Percentiles rank a stretch among this genome's conserved stretches.
Conservation (phyloP, 2,888 invertebrate genomes). For the Drosophila flavopinicola region DNA sequence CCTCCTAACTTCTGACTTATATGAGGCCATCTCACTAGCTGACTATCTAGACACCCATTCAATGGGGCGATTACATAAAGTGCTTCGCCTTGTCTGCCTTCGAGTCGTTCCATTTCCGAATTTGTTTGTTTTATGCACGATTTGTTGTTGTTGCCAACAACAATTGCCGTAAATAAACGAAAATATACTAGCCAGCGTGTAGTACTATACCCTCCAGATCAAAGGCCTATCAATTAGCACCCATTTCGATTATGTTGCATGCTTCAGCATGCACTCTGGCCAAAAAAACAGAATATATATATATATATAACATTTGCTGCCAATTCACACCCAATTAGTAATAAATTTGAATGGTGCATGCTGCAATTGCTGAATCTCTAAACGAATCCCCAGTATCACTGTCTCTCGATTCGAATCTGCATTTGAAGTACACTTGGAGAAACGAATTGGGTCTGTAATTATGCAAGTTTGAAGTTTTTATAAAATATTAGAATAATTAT, state of each 20-base stretch:
- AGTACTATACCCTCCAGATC: conserved; percentile 74
- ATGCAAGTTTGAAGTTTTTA: background rate
- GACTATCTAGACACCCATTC: conserved; percentile 37
- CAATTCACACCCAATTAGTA: conserved; percentile 84
- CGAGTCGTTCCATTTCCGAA: conserved; percentile 16
- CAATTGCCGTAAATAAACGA: conserved; percentile 79
- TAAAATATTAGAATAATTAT: too few species aligned
- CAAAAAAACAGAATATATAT: conserved; percentile 4
- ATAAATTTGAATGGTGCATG: conserved; percentile 81
- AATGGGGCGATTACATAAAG: conserved; percentile 56
- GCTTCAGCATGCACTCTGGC: conserved; percentile 37
- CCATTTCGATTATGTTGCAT: conserved; percentile 79
- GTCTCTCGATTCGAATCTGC: conserved; percentile 32
- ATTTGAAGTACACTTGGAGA: conserved; percentile 22
- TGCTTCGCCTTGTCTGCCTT: conserved; percentile 34
- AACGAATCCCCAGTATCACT: conserved; percentile 14
- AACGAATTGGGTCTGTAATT: background rate
- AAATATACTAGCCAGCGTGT: conserved; percentile 60
- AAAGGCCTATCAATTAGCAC: conserved; percentile 83
- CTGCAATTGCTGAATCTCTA: conserved; percentile 56
- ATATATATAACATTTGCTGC: conserved; percentile 52
- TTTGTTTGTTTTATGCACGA: conserved; percentile 76
- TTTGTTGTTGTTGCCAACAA: conserved; percentile 65
- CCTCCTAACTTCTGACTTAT: background rate
- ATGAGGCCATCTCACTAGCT: background rate